Conservation (phyloP, 2,113 vertebrate species). For the Desmodus rotundus region DNA sequence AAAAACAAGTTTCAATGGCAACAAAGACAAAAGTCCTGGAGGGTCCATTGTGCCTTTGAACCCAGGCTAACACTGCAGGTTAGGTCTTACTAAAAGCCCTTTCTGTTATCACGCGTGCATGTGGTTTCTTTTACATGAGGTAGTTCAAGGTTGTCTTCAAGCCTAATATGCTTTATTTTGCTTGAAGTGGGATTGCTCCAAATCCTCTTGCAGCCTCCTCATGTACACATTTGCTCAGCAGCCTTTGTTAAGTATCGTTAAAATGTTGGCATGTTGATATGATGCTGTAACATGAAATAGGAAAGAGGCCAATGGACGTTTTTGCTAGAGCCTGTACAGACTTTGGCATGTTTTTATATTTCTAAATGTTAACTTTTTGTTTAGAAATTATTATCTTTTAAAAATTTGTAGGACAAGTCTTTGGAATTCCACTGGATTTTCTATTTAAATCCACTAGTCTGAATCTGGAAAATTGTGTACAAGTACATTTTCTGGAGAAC, state of each 20-base stretch:
- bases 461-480: background rate
- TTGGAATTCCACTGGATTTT: conserved; percentile 27
- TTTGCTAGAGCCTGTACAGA: conserved; percentile 22
- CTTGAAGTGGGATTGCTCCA: conserved; percentile 18
- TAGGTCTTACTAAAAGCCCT: background rate
- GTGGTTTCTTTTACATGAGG: conserved; percentile 10
- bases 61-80: background rate
- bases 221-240: background rate
- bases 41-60: background rate
- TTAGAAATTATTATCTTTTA: conserved; percentile 64
- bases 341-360: conserved; percentile 40
- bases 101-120: background rate
- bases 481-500: background rate
- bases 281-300: conserved; percentile 50
- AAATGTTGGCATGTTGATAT: conserved; percentile 32
- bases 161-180: background rate
- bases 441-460: background rate
- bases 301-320: conserved; percentile 44
- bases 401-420: conserved; percentile 32
- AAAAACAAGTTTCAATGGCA: background rate
- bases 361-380: conserved; percentile 60
- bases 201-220: background rate
- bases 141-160: background rate
- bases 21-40: background rate
- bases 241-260: conserved; percentile 20